Evolutionary conservation across 2,113 vertebrate species (phyloP).

Genomic region (Gadus chalcogrammus): DNA sequence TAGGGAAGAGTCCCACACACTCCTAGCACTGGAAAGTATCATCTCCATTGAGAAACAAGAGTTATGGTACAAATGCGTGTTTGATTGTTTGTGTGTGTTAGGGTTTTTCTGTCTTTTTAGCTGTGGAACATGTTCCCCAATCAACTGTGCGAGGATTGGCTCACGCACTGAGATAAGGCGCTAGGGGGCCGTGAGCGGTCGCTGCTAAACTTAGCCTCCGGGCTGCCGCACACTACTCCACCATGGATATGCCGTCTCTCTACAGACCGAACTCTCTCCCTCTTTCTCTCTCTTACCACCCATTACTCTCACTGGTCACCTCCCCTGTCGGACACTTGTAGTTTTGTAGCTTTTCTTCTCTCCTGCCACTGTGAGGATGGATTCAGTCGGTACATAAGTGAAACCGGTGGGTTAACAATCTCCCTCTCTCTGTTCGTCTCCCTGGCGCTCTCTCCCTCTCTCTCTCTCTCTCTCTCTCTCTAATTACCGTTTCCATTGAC

Average conservation of each 20-base stretch:
- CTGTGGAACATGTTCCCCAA: conserved; percentile 29
- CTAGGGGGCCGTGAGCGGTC: too few species aligned
- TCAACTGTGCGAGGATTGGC: conserved; percentile 11
- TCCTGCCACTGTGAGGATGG: conserved; percentile 33
- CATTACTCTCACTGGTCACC: too few species aligned
- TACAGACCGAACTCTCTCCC: too few species aligned
- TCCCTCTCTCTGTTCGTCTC: conserved; percentile 36
- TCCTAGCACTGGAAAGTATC: conserved; percentile 27
- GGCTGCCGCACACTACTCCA: too few species aligned
- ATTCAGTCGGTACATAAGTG: conserved; percentile 55
- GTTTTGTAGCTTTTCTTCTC: too few species aligned
- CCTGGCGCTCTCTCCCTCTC: conserved; percentile 7
- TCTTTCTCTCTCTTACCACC: too few species aligned
- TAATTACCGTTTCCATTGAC: conserved; percentile 66
- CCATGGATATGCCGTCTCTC: too few species aligned
- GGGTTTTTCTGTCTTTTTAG: conserved; percentile 20
- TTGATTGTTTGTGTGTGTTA: background rate
- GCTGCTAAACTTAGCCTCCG: too few species aligned
- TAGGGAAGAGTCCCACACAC: conserved; percentile 29
- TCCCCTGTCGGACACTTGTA: too few species aligned
- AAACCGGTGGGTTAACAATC: conserved; percentile 64
- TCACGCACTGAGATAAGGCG: too few species aligned
- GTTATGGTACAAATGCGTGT: conserved; percentile 12
- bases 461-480: conserved; percentile 37
- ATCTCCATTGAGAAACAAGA: conserved; percentile 34